Percentiles rank a stretch among this genome's conserved stretches.
These are phyloP conservation scores for Drosophila insularis DNA, from an alignment of 1,140 invertebrate genomes.

Conservation along the genomic window DNA sequence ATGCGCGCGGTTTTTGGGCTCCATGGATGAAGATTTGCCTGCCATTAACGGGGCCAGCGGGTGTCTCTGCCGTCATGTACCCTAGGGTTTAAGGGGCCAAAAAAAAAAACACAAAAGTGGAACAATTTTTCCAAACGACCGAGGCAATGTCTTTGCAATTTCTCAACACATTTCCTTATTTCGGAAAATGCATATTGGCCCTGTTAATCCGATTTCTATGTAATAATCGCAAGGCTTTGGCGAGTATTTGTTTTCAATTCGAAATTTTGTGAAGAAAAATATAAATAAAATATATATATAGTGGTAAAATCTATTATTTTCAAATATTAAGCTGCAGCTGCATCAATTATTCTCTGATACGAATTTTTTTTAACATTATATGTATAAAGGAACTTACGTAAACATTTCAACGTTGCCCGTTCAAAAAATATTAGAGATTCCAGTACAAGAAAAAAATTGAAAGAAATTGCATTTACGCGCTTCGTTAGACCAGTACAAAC, in stretches of 20 bases:
- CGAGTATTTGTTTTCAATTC: too few relatives aligned
- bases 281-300: too few relatives aligned
- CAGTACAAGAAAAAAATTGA: not conserved
- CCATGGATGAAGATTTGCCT: conserved; percentile 35
- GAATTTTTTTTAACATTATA: not conserved
- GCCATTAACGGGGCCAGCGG: conserved; percentile 32
- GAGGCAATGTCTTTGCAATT: not conserved
- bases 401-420: not conserved
- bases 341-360: too few relatives aligned
- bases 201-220: too few relatives aligned
- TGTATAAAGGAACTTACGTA: not conserved
- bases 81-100: not conserved
- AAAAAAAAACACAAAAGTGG: not conserved
- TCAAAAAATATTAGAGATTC: conserved; percentile 58
- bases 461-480: conserved; percentile 77
- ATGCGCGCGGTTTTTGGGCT: not conserved
- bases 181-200: too few relatives aligned
- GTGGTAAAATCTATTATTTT: too few relatives aligned
- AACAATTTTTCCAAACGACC: not conserved
- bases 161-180: too few relatives aligned
- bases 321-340: too few relatives aligned
- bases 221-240: too few relatives aligned
- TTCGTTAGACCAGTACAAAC: conserved; percentile 77
- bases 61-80: not conserved
- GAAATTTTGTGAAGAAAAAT: too few relatives aligned